Percentiles rank a stretch among this genome's conserved stretches.
phyloP scores from a whole-genome alignment of 2,113 vertebrate genomes.

The Corynorhinus townsendii region DNA sequence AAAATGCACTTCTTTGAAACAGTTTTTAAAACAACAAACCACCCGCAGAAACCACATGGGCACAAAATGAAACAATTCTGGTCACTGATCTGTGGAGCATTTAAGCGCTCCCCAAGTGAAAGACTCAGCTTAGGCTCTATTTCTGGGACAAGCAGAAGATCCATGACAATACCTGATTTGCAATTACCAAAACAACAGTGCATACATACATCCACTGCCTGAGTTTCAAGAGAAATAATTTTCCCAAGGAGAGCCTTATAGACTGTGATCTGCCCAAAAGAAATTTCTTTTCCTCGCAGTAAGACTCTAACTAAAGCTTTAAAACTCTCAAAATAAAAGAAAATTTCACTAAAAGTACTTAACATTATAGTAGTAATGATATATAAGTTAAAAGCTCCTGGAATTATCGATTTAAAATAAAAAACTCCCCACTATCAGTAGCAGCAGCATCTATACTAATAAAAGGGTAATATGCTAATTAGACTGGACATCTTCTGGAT shows the following conservation, averaged over 20 bases:
- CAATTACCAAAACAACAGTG: not conserved
- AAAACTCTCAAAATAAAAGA: conserved; percentile 3
- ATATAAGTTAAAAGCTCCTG: not conserved
- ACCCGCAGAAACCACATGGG: conserved; percentile 64
- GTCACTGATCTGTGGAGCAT: conserved; percentile 21
- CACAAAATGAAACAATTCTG: conserved; percentile 44
- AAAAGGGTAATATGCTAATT: too few relatives aligned
- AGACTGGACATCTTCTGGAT: too few relatives aligned
- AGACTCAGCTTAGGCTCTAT: not conserved
- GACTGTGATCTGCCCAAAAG: too few relatives aligned
- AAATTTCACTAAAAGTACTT: not conserved
- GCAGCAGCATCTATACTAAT: not conserved
- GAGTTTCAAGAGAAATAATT: not conserved
- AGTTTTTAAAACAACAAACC: conserved; percentile 64
- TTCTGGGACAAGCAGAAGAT: not conserved
- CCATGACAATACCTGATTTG: not conserved
- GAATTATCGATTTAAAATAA: not conserved
- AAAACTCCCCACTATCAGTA: not conserved
- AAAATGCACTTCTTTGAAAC: conserved; percentile 54
- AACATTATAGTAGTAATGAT: not conserved
- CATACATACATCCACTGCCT: not conserved
- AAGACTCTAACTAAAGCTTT: not conserved
- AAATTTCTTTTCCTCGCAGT: not conserved
- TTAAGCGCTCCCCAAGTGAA: not conserved
- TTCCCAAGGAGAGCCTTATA: not conserved